Conservation (phyloP, 2,113 vertebrate species). For the Emydocephalus ijimae region DNA sequence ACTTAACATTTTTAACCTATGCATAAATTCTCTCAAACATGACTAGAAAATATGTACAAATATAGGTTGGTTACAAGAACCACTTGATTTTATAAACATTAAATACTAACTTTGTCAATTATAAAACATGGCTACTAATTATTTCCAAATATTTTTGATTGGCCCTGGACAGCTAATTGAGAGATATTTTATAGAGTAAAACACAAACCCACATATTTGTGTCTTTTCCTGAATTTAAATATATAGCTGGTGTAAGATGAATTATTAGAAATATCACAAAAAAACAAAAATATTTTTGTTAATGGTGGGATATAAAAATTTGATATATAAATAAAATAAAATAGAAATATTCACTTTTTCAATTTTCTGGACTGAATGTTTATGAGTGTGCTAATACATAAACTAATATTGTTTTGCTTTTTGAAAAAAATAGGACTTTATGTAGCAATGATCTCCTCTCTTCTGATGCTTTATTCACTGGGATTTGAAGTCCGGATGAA, state of each 20-base stretch:
- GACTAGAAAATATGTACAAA: neutral
- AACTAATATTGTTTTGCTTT: neutral
- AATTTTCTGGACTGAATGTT: neutral
- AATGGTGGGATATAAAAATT: neutral
- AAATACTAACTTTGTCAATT: neutral
- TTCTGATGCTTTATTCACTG: conserved; percentile 25
- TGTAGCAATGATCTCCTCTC: conserved; percentile 6
- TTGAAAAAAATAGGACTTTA: neutral
- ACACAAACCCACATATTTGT: neutral
- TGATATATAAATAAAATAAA: neutral
- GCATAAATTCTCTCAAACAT: neutral
- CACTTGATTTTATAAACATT: neutral
- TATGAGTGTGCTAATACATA: neutral
- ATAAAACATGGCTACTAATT: neutral
- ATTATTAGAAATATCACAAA: neutral
- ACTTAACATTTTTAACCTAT: neutral
- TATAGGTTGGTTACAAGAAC: neutral
- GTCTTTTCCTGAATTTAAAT: neutral
- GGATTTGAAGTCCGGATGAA: conserved; percentile 39
- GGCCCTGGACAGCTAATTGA: neutral
- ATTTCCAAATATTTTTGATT: neutral
- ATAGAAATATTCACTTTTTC: neutral
- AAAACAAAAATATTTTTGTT: neutral
- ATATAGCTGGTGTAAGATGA: neutral
- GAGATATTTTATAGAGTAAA: neutral